phyloP scores from a whole-genome alignment of 2,888 invertebrate species.

The Seladonia tumulorum region DNA sequence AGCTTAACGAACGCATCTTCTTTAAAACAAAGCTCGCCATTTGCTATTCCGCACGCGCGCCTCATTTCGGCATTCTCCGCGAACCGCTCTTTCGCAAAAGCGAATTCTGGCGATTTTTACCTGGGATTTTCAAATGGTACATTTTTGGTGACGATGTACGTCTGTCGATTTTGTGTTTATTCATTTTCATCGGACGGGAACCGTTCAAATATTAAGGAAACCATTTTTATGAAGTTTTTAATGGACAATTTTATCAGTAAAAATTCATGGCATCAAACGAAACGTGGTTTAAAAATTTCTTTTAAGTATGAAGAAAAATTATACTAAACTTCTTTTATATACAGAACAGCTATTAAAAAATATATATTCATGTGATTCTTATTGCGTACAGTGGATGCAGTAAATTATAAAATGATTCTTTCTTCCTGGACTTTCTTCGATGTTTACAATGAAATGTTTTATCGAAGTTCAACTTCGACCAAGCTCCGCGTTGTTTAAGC shows the following conservation, averaged over 20 bases:
- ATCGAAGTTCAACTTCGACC: not conserved
- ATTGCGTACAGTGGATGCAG: no score
- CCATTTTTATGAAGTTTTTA: not conserved
- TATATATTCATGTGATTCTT: no score
- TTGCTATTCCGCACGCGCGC: slow-evolving; percentile 4
- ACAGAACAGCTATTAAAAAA: no score
- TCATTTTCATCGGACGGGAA: no score
- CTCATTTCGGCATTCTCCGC: not conserved
- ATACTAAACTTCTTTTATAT: no score
- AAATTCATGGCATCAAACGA: no score
- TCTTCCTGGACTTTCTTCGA: not conserved
- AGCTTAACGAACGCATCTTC: slow-evolving; percentile 32
- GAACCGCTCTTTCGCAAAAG: not conserved
- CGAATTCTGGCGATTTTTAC: not conserved
- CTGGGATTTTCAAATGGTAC: not conserved
- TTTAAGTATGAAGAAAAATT: no score
- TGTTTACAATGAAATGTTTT: not conserved
- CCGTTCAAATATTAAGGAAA: not conserved
- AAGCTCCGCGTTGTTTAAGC: not conserved
- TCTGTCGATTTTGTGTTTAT: not conserved
- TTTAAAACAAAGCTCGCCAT: not conserved
- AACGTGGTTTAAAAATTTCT: no score
- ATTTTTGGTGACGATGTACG: not conserved
- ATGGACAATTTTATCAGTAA: no score
- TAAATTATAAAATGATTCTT: not conserved